These are phyloP conservation scores for Artemia franciscana DNA, from an alignment of 1,140 invertebrate species.

Conservation along the genomic window DNA sequence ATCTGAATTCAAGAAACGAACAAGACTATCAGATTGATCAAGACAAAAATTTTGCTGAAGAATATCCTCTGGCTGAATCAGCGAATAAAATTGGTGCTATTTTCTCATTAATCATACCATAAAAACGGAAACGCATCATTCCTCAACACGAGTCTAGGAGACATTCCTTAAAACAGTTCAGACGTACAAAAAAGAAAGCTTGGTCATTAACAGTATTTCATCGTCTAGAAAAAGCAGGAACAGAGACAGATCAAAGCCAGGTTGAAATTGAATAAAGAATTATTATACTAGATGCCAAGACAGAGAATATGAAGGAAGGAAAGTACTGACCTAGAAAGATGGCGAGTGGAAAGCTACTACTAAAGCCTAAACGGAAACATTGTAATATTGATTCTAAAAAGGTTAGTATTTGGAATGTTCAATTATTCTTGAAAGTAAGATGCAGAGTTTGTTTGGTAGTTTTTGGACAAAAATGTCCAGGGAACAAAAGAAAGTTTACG, in stretches of 20 bases:
- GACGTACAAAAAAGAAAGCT: background rate
- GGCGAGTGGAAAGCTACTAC: too few species aligned
- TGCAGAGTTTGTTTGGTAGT: background rate
- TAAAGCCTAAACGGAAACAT: too few species aligned
- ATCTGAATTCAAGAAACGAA: background rate
- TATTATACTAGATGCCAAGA: background rate
- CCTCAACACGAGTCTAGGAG: background rate
- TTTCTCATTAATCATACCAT: background rate
- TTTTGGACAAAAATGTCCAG: background rate
- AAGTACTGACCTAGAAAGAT: background rate
- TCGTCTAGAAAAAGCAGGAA: background rate
- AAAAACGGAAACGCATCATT: background rate
- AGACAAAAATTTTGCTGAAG: background rate
- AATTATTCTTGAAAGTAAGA: background rate
- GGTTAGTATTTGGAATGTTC: background rate
- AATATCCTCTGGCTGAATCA: background rate
- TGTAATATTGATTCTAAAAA: background rate
- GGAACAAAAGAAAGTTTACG: background rate
- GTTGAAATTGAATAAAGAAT: background rate
- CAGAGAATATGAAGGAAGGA: background rate
- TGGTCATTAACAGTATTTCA: background rate
- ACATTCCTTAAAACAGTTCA: background rate
- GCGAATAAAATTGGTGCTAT: background rate
- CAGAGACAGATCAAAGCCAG: background rate
- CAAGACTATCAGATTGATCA: background rate